Percentiles rank a stretch among this genome's conserved stretches.
These are phyloP conservation scores for Asarcornis scutulata DNA, from an alignment of 2,113 vertebrate species.

Conservation along the genomic window DNA sequence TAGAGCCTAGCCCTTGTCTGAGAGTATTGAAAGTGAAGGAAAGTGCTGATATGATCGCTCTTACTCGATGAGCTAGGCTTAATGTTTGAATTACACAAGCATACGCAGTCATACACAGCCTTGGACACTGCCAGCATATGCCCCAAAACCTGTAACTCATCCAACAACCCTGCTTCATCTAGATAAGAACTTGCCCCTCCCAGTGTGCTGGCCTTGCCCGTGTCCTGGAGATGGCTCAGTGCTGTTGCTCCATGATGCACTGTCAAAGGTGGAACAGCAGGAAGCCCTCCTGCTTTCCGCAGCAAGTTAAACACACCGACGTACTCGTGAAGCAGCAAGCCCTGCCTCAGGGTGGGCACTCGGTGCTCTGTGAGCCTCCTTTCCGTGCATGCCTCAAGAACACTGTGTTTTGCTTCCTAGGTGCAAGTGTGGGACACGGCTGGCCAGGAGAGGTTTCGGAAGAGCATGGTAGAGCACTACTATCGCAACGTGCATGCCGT, in stretches of 20 bases:
- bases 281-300: neutral
- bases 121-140: neutral
- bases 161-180: fast-evolving
- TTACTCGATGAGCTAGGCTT: neutral
- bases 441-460: constrained; percentile 94
- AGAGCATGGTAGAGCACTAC: constrained; percentile 98
- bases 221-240: too few relatives aligned
- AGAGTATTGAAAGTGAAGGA: neutral
- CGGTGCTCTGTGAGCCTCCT: neutral
- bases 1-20: neutral
- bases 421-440: constrained; percentile 98
- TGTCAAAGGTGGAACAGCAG: fast-evolving
- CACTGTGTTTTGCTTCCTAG: constrained; percentile 70
- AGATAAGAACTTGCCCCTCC: neutral
- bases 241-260: neutral
- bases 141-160: neutral
- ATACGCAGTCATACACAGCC: fast-evolving
- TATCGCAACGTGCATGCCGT: constrained; percentile 96
- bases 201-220: neutral
- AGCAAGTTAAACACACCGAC: fast-evolving
- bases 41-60: neutral
- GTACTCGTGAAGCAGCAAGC: fast-evolving
- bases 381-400: neutral
- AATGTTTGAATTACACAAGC: neutral
- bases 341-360: fast-evolving